phyloP scores from a whole-genome alignment of 2,113 vertebrate species.

The Chauna torquata region DNA sequence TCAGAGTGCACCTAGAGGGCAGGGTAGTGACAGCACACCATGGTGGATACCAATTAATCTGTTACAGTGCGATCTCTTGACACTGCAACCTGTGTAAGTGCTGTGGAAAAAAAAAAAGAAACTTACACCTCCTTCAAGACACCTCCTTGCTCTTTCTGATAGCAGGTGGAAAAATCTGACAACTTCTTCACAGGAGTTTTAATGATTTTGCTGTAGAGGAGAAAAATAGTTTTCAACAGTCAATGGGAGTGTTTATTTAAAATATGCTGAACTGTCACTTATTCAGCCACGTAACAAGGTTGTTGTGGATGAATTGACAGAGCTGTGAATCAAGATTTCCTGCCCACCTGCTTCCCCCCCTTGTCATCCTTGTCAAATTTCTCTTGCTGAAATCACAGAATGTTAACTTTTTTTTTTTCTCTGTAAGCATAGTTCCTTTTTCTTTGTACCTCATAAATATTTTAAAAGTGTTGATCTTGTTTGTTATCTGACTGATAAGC shows the following conservation, averaged over 20 bases:
- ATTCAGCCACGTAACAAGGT: conserved; percentile 17
- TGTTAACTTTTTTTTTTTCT: not conserved
- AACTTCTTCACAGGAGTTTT: conserved; percentile 23
- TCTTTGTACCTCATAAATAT: conserved; percentile 41
- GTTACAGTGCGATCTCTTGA: not conserved
- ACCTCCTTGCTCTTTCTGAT: conserved; percentile 17
- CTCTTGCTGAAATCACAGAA: conserved; percentile 32
- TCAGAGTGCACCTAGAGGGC: not conserved
- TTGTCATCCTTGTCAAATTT: conserved; percentile 53
- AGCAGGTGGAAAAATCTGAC: conserved; percentile 18
- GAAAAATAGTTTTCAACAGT: conserved; percentile 41
- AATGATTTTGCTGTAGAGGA: conserved; percentile 36
- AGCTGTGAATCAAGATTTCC: conserved; percentile 46
- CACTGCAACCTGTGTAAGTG: not conserved
- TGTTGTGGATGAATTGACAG: conserved; percentile 42
- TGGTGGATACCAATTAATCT: not conserved
- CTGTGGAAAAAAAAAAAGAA: not conserved
- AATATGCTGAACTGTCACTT: conserved; percentile 33
- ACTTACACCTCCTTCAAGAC: not conserved
- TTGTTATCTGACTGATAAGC: conserved; percentile 51
- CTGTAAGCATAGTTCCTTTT: not conserved
- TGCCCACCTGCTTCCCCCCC: conserved; percentile 40
- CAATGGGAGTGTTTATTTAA: conserved; percentile 44
- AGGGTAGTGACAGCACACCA: not conserved
- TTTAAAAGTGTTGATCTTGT: conserved; percentile 27